Conservation (phyloP, 2,113 vertebrate genomes). For the Elachura formosa region DNA sequence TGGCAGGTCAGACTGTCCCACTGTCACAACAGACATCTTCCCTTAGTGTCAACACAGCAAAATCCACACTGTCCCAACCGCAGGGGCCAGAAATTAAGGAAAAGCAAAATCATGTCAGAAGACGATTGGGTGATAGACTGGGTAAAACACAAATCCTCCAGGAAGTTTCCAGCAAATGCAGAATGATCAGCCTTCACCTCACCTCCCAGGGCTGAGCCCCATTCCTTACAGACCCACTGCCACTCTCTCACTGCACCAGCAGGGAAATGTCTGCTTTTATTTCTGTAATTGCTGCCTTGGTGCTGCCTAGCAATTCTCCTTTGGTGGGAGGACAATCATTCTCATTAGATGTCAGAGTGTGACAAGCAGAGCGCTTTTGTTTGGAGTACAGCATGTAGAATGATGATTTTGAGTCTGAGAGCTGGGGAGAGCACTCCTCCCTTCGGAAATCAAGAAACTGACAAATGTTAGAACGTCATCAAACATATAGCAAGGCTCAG, state of each 20-base stretch:
- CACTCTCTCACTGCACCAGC: background rate
- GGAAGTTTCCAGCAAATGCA: background rate
- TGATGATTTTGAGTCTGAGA: background rate
- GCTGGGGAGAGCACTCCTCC: background rate
- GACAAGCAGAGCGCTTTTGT: conserved; percentile 10
- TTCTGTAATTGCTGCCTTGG: background rate
- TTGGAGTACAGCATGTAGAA: background rate
- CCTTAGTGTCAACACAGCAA: background rate
- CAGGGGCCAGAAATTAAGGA: background rate
- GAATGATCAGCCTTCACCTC: background rate
- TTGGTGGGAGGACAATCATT: conserved; percentile 2
- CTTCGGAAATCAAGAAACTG: background rate
- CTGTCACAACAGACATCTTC: background rate
- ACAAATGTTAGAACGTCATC: background rate
- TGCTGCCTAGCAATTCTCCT: conserved; percentile 27
- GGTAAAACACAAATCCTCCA: background rate
- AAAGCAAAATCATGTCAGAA: background rate
- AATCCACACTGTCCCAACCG: background rate
- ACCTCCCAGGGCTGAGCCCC: accelerated
- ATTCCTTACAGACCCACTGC: background rate
- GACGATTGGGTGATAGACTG: background rate
- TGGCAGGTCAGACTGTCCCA: background rate
- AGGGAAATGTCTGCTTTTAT: background rate
- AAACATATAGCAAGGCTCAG: background rate
- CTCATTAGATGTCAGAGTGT: background rate